Evolutionary conservation across 2,113 vertebrate species (phyloP), one percentile per base, ranked within the genome.

Genomic region (Corynorhinus townsendii): DNA sequence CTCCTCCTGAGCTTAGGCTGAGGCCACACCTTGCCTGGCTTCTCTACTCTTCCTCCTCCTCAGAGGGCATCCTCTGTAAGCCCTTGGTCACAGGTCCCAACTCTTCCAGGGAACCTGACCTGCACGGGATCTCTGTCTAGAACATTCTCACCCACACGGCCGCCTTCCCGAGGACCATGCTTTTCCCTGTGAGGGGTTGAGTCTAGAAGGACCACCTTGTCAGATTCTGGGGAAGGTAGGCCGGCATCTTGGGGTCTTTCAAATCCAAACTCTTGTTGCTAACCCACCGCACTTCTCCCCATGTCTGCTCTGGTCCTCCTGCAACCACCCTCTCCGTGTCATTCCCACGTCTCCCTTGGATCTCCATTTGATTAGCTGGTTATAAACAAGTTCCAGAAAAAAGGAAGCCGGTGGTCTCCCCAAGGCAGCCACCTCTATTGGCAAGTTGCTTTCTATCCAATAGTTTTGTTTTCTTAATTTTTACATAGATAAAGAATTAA

Each of bases 401-500:
- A 30, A 79, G 54, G 54, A 92, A 93, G 76, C 40, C 7, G 1
- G 52, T 5, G 0, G 0, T 71, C 68, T 92, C 73, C 87, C 73
- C 6, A 15, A 47, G 49, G 93, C 47, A 66, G 84, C 69, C 71
- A n/a, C 33, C 26, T 91, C 5, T 38, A 79, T 68, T 9, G 66
- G 15, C 24, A 97, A 93, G 80, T 73, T 81, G 79, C 82, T 96
- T 89, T 92, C 92, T 95, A 86, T 86, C 91, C 94, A 93, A 90
- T 92, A 95, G 89, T 96, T 96, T 45, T 94, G 76, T 96, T 96
- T 76, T 93, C 95, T 96, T 93, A 92, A 93, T 96, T 87, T 96
- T 91, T 90, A 66, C 47, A 88, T 87, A 90, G 97, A 86, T 97
- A 96, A 95, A 96, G 89, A 97, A 95, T 93, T 84, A 96, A 97